Conservation (phyloP, 2,113 vertebrate genomes). For the Serilophus lunatus region DNA sequence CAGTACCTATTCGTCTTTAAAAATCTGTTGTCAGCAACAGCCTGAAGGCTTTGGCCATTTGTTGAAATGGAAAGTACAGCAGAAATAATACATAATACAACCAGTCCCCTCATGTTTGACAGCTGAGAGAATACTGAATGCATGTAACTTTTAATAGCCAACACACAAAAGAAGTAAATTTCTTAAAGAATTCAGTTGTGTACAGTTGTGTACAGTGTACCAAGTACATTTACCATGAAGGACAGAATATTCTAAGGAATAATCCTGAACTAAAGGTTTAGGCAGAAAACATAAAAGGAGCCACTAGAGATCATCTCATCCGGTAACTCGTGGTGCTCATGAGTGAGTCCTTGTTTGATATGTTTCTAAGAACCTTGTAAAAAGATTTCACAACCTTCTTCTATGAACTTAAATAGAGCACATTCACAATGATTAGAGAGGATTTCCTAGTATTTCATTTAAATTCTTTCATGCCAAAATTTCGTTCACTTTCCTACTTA, state of each 20-base stretch:
- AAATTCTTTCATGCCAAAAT: background rate
- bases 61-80: background rate
- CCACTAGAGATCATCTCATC: background rate
- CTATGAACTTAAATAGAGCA: background rate
- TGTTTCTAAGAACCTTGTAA: background rate
- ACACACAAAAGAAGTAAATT: background rate
- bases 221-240: background rate
- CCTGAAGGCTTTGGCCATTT: background rate
- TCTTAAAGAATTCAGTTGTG: background rate
- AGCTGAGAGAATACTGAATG: background rate
- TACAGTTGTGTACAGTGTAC: background rate
- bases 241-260: background rate
- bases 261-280: background rate
- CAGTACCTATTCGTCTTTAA: background rate
- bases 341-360: background rate
- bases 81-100: background rate
- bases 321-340: background rate
- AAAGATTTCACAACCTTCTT: background rate
- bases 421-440: background rate
- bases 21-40: constrained; percentile 3
- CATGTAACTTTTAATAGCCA: background rate
- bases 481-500: background rate
- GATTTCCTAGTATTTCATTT: background rate
- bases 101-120: background rate
- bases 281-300: background rate